Base-by-base conservation (phyloP, 2,113 vertebrate genomes). In the Gasterosteus nipponicus region DNA sequence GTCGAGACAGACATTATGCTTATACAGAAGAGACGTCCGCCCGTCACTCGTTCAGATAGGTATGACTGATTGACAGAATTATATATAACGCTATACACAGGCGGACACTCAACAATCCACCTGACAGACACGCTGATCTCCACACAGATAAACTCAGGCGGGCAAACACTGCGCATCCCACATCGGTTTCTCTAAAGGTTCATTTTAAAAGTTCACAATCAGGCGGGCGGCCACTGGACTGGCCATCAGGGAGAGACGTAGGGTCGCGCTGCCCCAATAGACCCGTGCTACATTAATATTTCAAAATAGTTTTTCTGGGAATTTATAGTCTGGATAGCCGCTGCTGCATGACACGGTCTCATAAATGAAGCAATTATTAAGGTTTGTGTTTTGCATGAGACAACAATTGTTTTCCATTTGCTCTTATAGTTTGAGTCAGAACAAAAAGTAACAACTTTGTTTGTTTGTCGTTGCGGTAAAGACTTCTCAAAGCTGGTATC, bases 241-340 rank as follows among this genome's bases (percentile, higher is more conserved):
- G 79, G 82, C 76, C 81, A 78, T 83, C 83, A 72, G 89, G 84
- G 89, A 89, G 80, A 83, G 75, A 87, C 85, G 82, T 66, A 73
- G 75, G 85, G 73, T 80, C 62, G 62, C 46, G 0, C 73, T 85
- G 87, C 83, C 87, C 86, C 86, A 82, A 86, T 87, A 90, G 86
- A 85, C 74, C 84, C 85, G 85, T 67, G 86, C 89, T 81, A 87
- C 89, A 92, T 90, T 87, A 89, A 89, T 87, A 90, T 88, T 88
- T 90, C 83, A 90, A 83, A 89, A 82, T 78, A 67, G 77, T 87
- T 89, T 92, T 85, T 87, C 77, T 81, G 75, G 58, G 77, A 82
- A 84, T 84, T 89, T 89, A 73, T 87, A 81, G 79, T 78, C 69
- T 64, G 72, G 73, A 60, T 62, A 68, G 79, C 73, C 42, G 67